Evolutionary conservation across 37 sponge, comb jelly and placozoan genomes (phyloP), one percentile per base, ranked within the genome.

Genomic region (Eunapius fragilis): DNA sequence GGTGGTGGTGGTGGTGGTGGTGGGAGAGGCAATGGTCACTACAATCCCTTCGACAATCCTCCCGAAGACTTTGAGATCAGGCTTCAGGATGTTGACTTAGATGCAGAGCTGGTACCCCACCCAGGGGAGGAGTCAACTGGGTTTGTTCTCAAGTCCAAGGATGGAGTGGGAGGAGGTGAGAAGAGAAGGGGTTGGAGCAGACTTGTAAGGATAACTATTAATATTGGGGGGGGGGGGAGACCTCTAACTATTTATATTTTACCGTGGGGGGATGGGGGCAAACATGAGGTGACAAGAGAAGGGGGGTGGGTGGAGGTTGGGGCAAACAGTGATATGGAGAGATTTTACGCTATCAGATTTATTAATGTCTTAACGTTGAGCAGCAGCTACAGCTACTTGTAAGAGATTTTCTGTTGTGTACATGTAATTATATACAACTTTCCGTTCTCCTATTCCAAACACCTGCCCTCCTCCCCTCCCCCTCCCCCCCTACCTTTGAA

Each of bases 81-180:
- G 22, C 87, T 87, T 0, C 77, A 93, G 25, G 93, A 93, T 47
- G 87, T 93, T 85, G 94, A 93, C 81, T 45, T 89, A 10, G 91
- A 93, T 31, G 81, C 94, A 19, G 93, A 89, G 76, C 79, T 91
- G 25, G 79, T 90, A 0, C 84, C 87, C 3, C 34, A 80, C 31
- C 67, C 79, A 25, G 70, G 49, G 17, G 33, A 37, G 26, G 84
- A 86, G 33, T 37, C 49, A 58, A 70, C 49, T 13, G 82, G 89
- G 33, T 92, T 92, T 49, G 71, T 82, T 13, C 81, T 93, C 28
- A 84, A 72, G 34, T 45, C 89, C 1, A 87, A 37, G 70, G 91
- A 82, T 26, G 87, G 35, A 10, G 67, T 24, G 24, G n/a, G n/a
- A n/a, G n/a, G n/a, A n/a, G n/a, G n/a, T n/a, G n/a, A 30, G 28